Evolutionary conservation across 1,140 invertebrate species (phyloP).

Genomic region (Parapsyche elsis): DNA sequence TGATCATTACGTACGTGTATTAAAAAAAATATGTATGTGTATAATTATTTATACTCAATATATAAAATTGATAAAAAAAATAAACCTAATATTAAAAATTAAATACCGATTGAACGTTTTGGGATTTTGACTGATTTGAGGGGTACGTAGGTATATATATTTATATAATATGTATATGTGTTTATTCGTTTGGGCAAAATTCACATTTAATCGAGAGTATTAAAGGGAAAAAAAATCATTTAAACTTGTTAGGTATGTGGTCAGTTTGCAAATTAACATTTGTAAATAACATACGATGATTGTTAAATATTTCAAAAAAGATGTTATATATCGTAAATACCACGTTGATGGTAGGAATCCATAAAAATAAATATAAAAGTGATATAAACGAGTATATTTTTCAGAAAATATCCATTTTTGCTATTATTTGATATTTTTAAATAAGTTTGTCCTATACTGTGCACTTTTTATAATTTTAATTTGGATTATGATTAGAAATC

Average conservation of each 20-base stretch:
- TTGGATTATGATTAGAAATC: too few relatives aligned
- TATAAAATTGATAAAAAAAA: neutral
- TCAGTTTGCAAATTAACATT: neutral
- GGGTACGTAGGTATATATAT: neutral
- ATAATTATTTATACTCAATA: constrained; percentile 14
- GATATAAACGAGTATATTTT: too few relatives aligned
- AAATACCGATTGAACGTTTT: constrained; percentile 10
- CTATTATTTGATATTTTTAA: too few relatives aligned
- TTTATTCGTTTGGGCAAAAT: neutral
- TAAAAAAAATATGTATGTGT: neutral
- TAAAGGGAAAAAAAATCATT: neutral
- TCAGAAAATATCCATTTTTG: too few relatives aligned
- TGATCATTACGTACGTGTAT: constrained; percentile 18
- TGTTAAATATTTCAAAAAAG: neutral
- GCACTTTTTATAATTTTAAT: too few relatives aligned
- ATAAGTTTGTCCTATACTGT: too few relatives aligned
- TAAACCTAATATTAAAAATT: neutral
- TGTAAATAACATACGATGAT: constrained; percentile 9
- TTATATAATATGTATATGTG: neutral
- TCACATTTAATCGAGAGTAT: too few relatives aligned
- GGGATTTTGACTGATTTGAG: constrained; percentile 17
- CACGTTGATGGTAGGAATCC: too few relatives aligned
- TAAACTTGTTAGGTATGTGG: constrained; percentile 5
- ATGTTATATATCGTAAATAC: neutral
- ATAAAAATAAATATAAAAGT: too few relatives aligned